phyloP scores from a whole-genome alignment of 2,113 vertebrate genomes.

The Myanophis thanlyinensis region DNA sequence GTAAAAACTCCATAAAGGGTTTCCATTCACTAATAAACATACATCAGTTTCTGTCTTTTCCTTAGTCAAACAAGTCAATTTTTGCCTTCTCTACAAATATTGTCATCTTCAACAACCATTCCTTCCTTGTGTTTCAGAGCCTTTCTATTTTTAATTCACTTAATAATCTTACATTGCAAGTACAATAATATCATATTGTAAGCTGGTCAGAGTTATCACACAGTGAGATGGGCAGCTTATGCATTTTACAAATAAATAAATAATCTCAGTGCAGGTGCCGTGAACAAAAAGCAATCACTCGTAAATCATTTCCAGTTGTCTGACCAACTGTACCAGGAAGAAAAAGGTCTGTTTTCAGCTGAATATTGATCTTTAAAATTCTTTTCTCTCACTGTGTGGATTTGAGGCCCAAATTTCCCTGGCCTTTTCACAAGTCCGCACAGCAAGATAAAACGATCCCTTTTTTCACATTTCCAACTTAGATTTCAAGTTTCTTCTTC shows the following conservation, averaged over 20 bases:
- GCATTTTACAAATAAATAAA: background rate
- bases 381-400: too few species aligned
- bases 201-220: background rate
- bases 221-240: background rate
- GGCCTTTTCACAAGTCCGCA: background rate
- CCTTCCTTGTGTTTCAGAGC: background rate
- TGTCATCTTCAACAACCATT: background rate
- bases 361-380: too few species aligned
- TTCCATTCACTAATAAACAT: background rate
- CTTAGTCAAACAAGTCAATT: background rate
- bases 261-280: background rate
- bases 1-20: background rate
- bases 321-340: background rate
- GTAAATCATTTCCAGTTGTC: background rate
- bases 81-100: background rate
- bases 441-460: background rate
- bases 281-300: background rate
- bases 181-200: background rate
- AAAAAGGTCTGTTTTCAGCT: background rate
- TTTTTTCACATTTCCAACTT: background rate
- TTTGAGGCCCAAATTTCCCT: background rate
- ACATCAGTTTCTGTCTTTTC: background rate
- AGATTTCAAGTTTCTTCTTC: background rate
- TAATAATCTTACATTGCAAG: background rate
- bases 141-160: background rate